Percentiles rank a stretch among this genome's conserved stretches.
Conservation (phyloP, 2,888 invertebrate genomes). For the Drosophila ezoana region DNA sequence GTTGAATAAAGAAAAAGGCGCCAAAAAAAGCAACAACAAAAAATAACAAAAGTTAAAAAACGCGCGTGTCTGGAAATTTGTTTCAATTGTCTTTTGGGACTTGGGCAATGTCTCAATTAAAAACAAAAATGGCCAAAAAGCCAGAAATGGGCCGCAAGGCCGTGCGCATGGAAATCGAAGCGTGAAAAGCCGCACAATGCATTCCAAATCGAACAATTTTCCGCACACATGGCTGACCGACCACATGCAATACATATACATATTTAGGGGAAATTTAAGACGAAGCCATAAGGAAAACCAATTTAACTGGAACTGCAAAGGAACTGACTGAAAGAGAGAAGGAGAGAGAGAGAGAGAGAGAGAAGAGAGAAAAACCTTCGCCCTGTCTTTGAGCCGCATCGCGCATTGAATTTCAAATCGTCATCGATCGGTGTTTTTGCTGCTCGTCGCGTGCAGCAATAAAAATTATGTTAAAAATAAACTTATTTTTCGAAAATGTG, state of each 20-base stretch:
- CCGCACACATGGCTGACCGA: slow-evolving; percentile 58
- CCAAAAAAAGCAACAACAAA: slow-evolving; percentile 43
- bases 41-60: slow-evolving; percentile 8
- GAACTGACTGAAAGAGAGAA: slow-evolving; percentile 1
- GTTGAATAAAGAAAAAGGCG: slow-evolving; percentile 37
- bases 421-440: slow-evolving; percentile 28
- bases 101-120: slow-evolving; percentile 65
- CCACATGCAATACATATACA: slow-evolving; percentile 2
- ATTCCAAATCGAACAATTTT: slow-evolving; percentile 58
- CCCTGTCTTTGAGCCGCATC: slow-evolving; percentile 33
- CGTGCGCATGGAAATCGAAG: slow-evolving; percentile 31
- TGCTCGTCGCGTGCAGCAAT: slow-evolving; percentile 70
- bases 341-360: slow-evolving; percentile 5
- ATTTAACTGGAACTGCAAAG: slow-evolving; percentile 55
- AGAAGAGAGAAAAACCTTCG: slow-evolving; percentile 17
- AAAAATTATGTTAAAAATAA: slow-evolving; percentile 76
- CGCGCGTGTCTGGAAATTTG: slow-evolving; percentile 29
- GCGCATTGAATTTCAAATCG: slow-evolving; percentile 65
- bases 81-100: slow-evolving; percentile 27
- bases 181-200: slow-evolving; percentile 44
- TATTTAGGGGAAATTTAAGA: slow-evolving; percentile 36
- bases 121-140: slow-evolving; percentile 28
- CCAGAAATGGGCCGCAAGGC: slow-evolving; percentile 42
- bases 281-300: slow-evolving; percentile 47
- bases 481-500: slow-evolving; percentile 27